Base-by-base conservation (phyloP, 1,140 invertebrate species). In the Adoxophyes honmai region DNA sequence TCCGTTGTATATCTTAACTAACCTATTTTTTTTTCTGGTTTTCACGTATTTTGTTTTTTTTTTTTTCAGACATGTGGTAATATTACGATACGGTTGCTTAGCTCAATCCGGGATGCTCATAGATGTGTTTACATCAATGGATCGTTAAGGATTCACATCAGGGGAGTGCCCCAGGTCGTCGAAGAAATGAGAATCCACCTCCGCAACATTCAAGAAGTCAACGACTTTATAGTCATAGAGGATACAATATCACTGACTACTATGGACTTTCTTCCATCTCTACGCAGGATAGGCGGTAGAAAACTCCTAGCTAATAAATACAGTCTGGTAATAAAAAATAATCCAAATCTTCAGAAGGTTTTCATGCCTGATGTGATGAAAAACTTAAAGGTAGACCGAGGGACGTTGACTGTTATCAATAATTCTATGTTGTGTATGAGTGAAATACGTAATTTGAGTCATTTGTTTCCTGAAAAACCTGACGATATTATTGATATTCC, bases 181-280 rank as follows among this genome's bases (percentile, higher is more conserved):
- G 90, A 92, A 52, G 94, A 95, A 73, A 83, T 97, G 6, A 93
- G 93, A 74, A 90, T 93, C 52, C 94, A 92, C 73, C 84, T 98
- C 21, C 92, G 91, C 52, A 89, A 89, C 61, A 94, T 98, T 37
- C 91, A 94, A 80, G 93, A 93, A 81, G 95, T 98, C 21, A 90
- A 91, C 10, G 93, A 94, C 8, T 96, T 93, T 68, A 79, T 98
- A 9, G 92, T 93, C 67, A 91, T 98, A 15, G 91, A 94, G 11
- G 66, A 74, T 7, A 95, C 94, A n/a, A 92, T 93, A 66, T 91
- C 93, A 0, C 78, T 98, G 0, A 91, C 94, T 15, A 95, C 95
- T 0, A 83, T 98, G 4, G 92, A 95, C 68, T 98, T 98, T 82
- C 88, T 98, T n/a, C 92, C 92, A 62, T 94, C 92, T 35, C 62